Evolutionary conservation across 2,797 vertebrate species (phyloP).

Genomic region (Darevskia nairensis): DNA sequence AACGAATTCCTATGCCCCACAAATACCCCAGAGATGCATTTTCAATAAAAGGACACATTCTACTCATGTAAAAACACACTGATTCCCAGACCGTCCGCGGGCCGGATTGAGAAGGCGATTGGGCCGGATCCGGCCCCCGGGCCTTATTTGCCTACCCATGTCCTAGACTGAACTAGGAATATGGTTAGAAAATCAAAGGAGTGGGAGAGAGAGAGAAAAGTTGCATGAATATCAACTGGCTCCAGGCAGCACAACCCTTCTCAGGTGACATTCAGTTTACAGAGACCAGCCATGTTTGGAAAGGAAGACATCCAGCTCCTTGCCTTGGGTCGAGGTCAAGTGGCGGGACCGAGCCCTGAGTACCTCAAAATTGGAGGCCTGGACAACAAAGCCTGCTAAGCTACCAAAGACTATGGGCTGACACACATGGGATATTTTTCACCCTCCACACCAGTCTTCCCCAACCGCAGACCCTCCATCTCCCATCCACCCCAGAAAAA

Average conservation of each 20-base stretch:
- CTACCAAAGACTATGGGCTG: background rate
- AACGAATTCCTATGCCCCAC: too few relatives aligned
- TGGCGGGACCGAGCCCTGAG: too few relatives aligned
- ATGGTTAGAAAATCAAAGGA: background rate
- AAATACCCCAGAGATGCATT: too few relatives aligned
- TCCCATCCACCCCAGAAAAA: too few relatives aligned
- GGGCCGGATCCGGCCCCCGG: too few relatives aligned
- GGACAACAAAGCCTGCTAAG: background rate
- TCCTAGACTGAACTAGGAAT: background rate
- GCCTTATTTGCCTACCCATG: too few relatives aligned
- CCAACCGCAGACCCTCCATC: too few relatives aligned
- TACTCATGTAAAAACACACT: too few relatives aligned
- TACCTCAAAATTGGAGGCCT: background rate
- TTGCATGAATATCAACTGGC: conserved; percentile 15
- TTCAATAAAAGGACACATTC: too few relatives aligned
- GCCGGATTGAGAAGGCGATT: too few relatives aligned
- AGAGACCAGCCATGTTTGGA: background rate
- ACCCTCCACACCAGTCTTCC: background rate
- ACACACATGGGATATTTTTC: background rate
- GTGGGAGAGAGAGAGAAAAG: background rate
- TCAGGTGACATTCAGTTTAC: background rate
- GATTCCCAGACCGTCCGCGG: too few relatives aligned
- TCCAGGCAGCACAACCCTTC: background rate
- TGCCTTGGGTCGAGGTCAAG: background rate
- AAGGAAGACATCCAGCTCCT: background rate